Conservation (phyloP, 2,888 invertebrate genomes). For the Caenorhabditis afra region DNA sequence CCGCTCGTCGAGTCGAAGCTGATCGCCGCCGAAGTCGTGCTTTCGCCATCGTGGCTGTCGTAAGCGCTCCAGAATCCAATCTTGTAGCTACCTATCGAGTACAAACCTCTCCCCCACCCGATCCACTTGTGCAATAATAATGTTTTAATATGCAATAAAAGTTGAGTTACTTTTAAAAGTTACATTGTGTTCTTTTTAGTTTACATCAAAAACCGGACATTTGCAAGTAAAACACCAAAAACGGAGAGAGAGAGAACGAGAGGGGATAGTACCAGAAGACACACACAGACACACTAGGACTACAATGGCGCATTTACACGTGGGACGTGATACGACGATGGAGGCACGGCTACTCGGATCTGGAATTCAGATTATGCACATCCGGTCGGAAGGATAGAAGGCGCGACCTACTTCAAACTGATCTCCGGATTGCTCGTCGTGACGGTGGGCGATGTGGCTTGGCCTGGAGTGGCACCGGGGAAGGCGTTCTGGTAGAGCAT, state of each 20-base stretch:
- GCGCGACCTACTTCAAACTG: slow-evolving; percentile 20
- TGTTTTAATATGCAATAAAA: background rate
- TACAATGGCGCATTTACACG: slow-evolving; percentile 31
- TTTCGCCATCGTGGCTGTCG: slow-evolving; percentile 78
- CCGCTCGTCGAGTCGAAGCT: slow-evolving; percentile 77
- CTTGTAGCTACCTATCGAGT: slow-evolving; percentile 17
- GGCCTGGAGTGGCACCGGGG: background rate
- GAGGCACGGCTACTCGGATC: slow-evolving; percentile 15
- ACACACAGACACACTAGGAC: background rate
- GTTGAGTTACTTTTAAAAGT: background rate
- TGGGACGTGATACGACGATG: background rate
- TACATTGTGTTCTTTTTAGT: slow-evolving; percentile 2
- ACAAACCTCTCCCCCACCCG: slow-evolving; percentile 29
- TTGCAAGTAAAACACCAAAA: slow-evolving; percentile 22
- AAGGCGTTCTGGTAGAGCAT: slow-evolving; percentile 50
- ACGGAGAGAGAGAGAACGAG: background rate
- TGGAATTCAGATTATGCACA: background rate
- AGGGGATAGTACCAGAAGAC: background rate
- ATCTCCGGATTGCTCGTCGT: slow-evolving; percentile 20
- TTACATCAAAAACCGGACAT: slow-evolving; percentile 25
- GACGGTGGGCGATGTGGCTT: background rate
- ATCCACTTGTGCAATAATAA: slow-evolving; percentile 58
- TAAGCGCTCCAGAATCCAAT: slow-evolving; percentile 51
- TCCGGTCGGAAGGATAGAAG: background rate
- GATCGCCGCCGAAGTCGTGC: slow-evolving; percentile 75